Percentiles rank a stretch among this genome's conserved stretches.
phyloP scores from a whole-genome alignment of 2,888 invertebrate species.

The Drosophila monieri region DNA sequence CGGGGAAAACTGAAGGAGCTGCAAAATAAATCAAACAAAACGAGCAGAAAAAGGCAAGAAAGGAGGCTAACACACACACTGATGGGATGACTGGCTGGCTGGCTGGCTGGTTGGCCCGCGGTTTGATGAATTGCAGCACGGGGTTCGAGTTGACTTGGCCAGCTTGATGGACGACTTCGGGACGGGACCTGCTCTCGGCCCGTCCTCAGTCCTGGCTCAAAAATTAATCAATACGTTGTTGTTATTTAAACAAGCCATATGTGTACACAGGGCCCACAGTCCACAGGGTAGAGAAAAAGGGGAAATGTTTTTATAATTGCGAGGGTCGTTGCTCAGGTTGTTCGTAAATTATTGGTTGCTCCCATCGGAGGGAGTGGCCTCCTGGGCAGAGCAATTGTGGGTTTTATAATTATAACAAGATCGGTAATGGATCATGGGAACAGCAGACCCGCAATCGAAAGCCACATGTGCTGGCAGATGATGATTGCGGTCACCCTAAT shows the following conservation, averaged over 20 bases:
- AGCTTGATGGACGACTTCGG: slow-evolving; percentile 65
- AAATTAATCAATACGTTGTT: slow-evolving; percentile 74
- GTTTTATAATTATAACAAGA: slow-evolving; percentile 50
- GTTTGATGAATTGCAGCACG: slow-evolving; percentile 74
- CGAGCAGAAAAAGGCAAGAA: slow-evolving; percentile 36
- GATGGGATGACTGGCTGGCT: too few species aligned
- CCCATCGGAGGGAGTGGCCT: slow-evolving; percentile 29
- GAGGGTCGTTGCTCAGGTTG: slow-evolving; percentile 67
- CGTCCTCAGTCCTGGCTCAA: slow-evolving; percentile 33
- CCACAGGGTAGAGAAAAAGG: slow-evolving; percentile 13
- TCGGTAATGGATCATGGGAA: slow-evolving; percentile 40
- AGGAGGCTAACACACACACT: slow-evolving; percentile 17
- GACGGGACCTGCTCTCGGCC: slow-evolving; percentile 37
- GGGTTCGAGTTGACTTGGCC: slow-evolving; percentile 63
- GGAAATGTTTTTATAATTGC: slow-evolving; percentile 74
- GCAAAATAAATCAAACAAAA: slow-evolving; percentile 78
- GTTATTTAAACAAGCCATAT: slow-evolving; percentile 56
- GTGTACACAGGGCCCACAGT: slow-evolving; percentile 11
- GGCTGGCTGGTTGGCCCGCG: slow-evolving; percentile 8
- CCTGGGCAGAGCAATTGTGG: slow-evolving; percentile 35
- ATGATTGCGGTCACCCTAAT: slow-evolving; percentile 13
- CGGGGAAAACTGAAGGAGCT: slow-evolving; percentile 69
- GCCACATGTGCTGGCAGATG: slow-evolving; percentile 15
- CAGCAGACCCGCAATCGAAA: background rate
- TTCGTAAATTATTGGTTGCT: slow-evolving; percentile 70